Base-by-base conservation (phyloP, 2,113 vertebrate genomes). In the Copsychus sechellarum region DNA sequence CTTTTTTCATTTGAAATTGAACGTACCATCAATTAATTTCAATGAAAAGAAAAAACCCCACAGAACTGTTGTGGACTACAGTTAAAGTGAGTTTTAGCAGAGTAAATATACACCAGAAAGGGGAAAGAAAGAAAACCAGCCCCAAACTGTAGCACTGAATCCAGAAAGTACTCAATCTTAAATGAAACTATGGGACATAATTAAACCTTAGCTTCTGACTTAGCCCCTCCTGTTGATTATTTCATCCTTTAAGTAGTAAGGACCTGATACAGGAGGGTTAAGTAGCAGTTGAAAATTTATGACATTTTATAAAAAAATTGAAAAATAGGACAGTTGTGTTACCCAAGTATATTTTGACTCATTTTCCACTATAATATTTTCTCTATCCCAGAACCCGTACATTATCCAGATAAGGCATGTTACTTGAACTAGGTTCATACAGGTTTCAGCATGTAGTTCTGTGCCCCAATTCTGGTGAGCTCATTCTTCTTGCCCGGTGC, bases 41-140 rank as follows among this genome's bases (percentile, higher is more conserved):
- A 73, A 34, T 77, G 1, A 21, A 58, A 69, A 43, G 42, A 47
- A 19, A 5, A 8, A n/a, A 57, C 23, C 8, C 29, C 29, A 40
- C 6, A 38, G 15, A 42, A 4, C 19, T 65, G 17, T 38, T 76
- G 53, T 11, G 21, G 11, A 11, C 62, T 90, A 20, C n/a, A 61
- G 62, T 65, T 74, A 33, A 69, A 77, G 47, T 64, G 1, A 71
- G 40, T 86, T 73, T 73, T 61, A 40, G 14, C 21, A 56, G n/a
- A 23, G 4, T 69, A 81, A 81, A 29, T 77, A n/a, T 8, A 19
- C 6, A 28, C 26, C 40, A 50, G 70, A 62, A 64, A 45, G 15
- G 15, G 1, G 8, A 34, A 0, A 23, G 48, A 12, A n/a, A 5
- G 8, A 40, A 50, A 70, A 19, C 3, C 4, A 26, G 38, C 4